Percentiles rank a stretch among this genome's conserved stretches.
These are phyloP conservation scores for Chauna torquata DNA, from an alignment of 2,113 vertebrate genomes.

Conservation along the genomic window DNA sequence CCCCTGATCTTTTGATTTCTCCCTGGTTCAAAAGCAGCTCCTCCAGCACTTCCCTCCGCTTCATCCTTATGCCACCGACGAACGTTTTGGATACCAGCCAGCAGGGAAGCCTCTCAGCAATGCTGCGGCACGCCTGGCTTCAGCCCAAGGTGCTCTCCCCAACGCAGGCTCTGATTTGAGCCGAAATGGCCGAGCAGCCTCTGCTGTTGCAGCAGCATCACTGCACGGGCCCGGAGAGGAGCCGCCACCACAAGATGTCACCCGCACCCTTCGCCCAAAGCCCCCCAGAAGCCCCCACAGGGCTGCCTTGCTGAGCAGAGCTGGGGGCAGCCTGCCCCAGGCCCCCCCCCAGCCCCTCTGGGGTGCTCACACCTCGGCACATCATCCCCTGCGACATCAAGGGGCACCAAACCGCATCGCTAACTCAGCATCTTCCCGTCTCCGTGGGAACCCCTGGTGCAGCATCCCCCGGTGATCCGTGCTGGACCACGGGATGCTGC, in stretches of 20 bases:
- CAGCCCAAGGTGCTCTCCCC: too few species aligned
- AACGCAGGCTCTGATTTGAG: accelerated
- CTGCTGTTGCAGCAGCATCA: accelerated
- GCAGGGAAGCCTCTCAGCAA: background rate
- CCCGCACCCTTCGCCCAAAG: background rate
- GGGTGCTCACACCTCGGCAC: accelerated
- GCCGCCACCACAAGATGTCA: conserved; percentile 37
- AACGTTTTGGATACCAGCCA: background rate
- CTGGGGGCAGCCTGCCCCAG: background rate
- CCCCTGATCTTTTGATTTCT: background rate
- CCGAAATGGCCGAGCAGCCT: accelerated
- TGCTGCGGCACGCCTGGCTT: background rate
- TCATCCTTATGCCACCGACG: background rate
- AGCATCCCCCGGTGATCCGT: accelerated
- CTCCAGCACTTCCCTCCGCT: background rate
- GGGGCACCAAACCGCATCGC: background rate
- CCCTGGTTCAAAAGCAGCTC: background rate
- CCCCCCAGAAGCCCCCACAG: background rate
- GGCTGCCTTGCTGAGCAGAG: background rate
- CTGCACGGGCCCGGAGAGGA: background rate
- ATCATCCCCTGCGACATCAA: accelerated
- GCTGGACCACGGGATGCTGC: background rate
- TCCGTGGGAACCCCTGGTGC: background rate
- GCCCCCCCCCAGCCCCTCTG: accelerated
- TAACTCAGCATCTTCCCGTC: background rate